Conservation (phyloP, 1,140 invertebrate species). For the Drosophila sulfurigaster region DNA sequence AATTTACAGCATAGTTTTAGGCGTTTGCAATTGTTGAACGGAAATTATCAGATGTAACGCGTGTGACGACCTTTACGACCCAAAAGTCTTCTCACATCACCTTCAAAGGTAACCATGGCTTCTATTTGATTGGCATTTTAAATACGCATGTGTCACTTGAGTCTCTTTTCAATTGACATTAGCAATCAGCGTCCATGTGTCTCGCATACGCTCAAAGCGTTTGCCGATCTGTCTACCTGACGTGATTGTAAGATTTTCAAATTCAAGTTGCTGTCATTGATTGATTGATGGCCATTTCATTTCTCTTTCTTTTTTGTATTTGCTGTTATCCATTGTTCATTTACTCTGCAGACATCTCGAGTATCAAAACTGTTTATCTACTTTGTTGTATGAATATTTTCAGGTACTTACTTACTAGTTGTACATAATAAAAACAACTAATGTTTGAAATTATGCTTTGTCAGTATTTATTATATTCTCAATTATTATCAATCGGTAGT, state of each 20-base stretch:
- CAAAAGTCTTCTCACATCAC: background rate
- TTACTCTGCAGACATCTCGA: slow-evolving; percentile 21
- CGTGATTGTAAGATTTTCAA: slow-evolving; percentile 47
- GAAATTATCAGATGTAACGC: slow-evolving; percentile 20
- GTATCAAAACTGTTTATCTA: background rate
- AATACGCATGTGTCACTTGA: slow-evolving; percentile 40
- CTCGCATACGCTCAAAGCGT: slow-evolving; percentile 1
- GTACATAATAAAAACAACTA: no score
- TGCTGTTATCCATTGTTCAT: background rate
- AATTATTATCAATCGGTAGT: background rate
- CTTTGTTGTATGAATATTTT: no score
- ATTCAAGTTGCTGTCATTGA: slow-evolving; percentile 46
- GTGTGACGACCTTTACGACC: background rate
- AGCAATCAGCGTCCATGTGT: slow-evolving; percentile 45
- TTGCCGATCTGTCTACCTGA: slow-evolving; percentile 34
- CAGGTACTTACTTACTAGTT: no score
- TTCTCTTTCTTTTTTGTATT: background rate
- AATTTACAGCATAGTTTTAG: slow-evolving; percentile 43
- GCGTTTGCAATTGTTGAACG: slow-evolving; percentile 19
- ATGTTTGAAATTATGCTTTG: background rate
- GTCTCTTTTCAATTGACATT: slow-evolving; percentile 41
- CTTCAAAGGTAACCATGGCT: slow-evolving; percentile 14
- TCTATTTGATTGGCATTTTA: slow-evolving; percentile 48
- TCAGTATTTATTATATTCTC: background rate
- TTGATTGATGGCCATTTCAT: slow-evolving; percentile 52